phyloP scores from a whole-genome alignment of 2,113 vertebrate genomes.

The Poecile atricapillus region DNA sequence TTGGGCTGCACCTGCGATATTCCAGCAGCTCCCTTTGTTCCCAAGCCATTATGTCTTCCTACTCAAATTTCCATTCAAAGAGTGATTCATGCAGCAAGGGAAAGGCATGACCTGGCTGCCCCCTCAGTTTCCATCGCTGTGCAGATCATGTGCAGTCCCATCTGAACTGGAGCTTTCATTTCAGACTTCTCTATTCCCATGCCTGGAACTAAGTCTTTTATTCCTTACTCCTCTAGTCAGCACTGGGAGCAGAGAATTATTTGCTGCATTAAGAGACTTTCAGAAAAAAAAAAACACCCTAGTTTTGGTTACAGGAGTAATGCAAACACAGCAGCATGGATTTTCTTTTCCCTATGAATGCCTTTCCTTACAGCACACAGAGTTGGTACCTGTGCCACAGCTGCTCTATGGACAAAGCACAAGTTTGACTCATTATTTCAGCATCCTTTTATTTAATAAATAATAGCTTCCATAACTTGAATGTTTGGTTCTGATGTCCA shows the following conservation, averaged over 20 bases:
- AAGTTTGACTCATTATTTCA: background rate
- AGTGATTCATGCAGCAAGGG: slow-evolving; percentile 56
- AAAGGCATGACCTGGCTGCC: slow-evolving; percentile 58
- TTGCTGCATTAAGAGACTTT: background rate
- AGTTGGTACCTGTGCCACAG: background rate
- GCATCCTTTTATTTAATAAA: background rate
- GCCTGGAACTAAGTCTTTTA: background rate
- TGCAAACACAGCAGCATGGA: background rate
- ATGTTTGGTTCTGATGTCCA: background rate
- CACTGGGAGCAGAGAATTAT: background rate
- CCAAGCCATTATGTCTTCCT: slow-evolving; percentile 57
- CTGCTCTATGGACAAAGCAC: background rate
- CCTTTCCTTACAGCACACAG: background rate
- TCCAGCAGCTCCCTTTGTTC: slow-evolving; percentile 62
- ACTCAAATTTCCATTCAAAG: slow-evolving; percentile 61
- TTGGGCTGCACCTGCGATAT: slow-evolving; percentile 61
- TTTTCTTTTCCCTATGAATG: background rate
- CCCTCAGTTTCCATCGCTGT: slow-evolving; percentile 56
- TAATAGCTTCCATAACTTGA: background rate
- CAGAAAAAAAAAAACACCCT: background rate
- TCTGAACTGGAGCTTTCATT: slow-evolving; percentile 6
- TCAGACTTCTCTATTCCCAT: background rate
- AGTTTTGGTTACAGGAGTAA: background rate
- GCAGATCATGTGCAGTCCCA: slow-evolving; percentile 34
- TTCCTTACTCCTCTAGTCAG: background rate